These are phyloP conservation scores for Autographa gamma DNA, from an alignment of 2,888 invertebrate species.

Conservation along the genomic window DNA sequence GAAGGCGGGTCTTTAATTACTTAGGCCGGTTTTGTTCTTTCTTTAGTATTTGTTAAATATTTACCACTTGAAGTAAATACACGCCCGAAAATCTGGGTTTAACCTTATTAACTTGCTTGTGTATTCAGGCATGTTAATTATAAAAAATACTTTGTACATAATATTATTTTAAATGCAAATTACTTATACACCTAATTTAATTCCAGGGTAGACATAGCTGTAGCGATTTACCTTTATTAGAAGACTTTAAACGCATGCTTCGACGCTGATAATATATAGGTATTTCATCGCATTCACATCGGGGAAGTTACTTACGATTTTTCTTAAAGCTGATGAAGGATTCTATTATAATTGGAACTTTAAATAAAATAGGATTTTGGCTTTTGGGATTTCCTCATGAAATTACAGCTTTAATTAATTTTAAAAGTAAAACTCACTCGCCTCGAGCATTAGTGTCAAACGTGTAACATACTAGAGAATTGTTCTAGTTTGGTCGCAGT, in stretches of 20 bases:
- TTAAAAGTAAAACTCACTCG: constrained; percentile 3
- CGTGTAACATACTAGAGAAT: constrained; percentile 23
- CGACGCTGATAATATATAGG: too few relatives aligned
- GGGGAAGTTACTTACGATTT: too few relatives aligned
- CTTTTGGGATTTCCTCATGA: too few relatives aligned
- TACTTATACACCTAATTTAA: not conserved
- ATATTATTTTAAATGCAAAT: not conserved
- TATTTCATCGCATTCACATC: too few relatives aligned
- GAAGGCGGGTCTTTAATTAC: not conserved
- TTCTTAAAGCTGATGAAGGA: too few relatives aligned
- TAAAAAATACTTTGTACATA: not conserved
- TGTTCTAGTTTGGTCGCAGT: constrained; percentile 39
- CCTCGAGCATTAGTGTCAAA: not conserved
- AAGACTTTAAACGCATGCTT: too few relatives aligned
- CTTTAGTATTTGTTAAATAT: not conserved
- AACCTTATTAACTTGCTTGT: not conserved
- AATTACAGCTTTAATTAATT: not conserved
- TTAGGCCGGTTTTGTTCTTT: not conserved
- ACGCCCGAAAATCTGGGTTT: not conserved
- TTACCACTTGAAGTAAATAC: constrained; percentile 1
- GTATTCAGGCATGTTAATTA: not conserved
- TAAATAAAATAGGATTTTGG: too few relatives aligned
- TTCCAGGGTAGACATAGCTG: too few relatives aligned
- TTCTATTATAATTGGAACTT: too few relatives aligned
- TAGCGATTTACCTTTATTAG: too few relatives aligned